These are phyloP conservation scores for Gymnopithys bicolor DNA, from an alignment of 2,797 vertebrate genomes.

Conservation along the genomic window DNA sequence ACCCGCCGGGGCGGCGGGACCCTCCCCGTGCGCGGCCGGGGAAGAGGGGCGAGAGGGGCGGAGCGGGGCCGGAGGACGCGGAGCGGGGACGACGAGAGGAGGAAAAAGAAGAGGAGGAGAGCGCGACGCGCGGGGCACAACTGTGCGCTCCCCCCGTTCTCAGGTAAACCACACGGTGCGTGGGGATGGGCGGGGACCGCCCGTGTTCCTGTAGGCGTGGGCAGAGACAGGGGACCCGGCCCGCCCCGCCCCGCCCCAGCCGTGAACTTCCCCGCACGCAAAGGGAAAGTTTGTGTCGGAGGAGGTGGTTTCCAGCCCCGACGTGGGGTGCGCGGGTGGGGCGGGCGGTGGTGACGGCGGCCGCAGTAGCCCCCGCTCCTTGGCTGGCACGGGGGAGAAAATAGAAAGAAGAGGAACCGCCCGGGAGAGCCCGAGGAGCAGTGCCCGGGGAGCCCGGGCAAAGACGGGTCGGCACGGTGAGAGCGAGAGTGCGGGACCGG, in stretches of 20 bases:
- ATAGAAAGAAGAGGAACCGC: too few species aligned
- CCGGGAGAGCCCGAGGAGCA: background rate
- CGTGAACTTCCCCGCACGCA: background rate
- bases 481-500: background rate
- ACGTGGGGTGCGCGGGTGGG: background rate
- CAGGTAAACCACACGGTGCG: background rate
- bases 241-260: background rate
- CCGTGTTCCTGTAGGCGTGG: background rate
- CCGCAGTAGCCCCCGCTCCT: background rate
- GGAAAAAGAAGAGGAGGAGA: background rate
- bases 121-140: background rate
- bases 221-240: background rate
- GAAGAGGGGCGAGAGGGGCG: background rate
- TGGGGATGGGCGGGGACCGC: accelerated
- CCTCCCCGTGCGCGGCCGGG: background rate
- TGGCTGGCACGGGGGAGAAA: background rate
- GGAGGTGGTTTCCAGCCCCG: background rate
- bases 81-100: background rate
- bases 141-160: background rate
- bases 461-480: background rate
- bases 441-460: background rate
- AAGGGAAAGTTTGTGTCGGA: slow-evolving; percentile 30
- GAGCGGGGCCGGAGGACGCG: background rate
- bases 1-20: background rate
- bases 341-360: background rate